A percentile compares a stretch with the other conserved stretches of the same genome.
These are phyloP conservation scores for Eilema depressum DNA, from an alignment of 2,888 invertebrate species.

Conservation along the genomic window DNA sequence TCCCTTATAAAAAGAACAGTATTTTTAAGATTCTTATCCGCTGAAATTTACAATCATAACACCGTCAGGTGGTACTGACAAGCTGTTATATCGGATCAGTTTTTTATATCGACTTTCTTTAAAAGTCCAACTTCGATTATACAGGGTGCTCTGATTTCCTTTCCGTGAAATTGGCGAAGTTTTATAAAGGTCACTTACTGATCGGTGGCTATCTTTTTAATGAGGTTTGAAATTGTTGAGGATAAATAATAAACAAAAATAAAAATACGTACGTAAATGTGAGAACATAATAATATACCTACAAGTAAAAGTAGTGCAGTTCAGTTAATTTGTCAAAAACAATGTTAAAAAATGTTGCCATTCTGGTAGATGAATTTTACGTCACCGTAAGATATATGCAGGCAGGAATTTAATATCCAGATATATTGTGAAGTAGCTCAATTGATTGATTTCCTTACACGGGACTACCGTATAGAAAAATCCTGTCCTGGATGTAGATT, in stretches of 20 bases:
- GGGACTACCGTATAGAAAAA: neutral
- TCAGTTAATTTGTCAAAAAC: neutral
- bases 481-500: neutral
- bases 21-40: conserved; percentile 48
- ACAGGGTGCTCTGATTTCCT: conserved; percentile 60
- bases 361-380: neutral
- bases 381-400: neutral
- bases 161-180: conserved; percentile 49
- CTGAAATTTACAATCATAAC: conserved; percentile 74
- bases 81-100: conserved; percentile 66
- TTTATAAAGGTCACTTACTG: conserved; percentile 47
- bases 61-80: conserved; percentile 74
- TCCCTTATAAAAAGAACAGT: conserved; percentile 24
- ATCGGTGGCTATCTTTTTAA: conserved; percentile 42
- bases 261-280: neutral
- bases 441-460: neutral
- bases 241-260: conserved; percentile 8
- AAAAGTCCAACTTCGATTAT: conserved; percentile 62
- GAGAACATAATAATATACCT: neutral
- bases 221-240: conserved; percentile 27
- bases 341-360: neutral
- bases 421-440: neutral
- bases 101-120: conserved; percentile 65
- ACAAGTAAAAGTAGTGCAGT: neutral
- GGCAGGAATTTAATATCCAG: neutral